These are phyloP conservation scores for Pelobates fuscus DNA, from an alignment of 2,113 vertebrate genomes.

Conservation along the genomic window DNA sequence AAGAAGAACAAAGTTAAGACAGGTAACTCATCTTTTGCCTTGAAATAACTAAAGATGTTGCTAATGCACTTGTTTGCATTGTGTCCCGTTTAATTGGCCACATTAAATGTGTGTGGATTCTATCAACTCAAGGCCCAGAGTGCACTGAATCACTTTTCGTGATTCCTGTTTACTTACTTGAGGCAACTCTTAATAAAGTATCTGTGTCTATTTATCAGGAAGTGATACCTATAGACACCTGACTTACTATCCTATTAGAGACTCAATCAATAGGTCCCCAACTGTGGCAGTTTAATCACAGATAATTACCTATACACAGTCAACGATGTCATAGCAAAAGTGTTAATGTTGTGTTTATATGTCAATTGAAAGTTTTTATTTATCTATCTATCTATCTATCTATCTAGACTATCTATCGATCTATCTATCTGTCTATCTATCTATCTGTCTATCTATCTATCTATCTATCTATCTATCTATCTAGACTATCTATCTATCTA, in stretches of 20 bases:
- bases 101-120: constrained; percentile 8
- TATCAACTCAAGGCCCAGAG: background rate
- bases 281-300: constrained; percentile 13
- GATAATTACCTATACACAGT: constrained; percentile 17
- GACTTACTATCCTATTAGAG: constrained; percentile 34
- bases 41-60: background rate
- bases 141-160: background rate
- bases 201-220: constrained; percentile 36
- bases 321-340: background rate
- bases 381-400: too few species aligned
- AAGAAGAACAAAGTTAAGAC: background rate
- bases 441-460: too few species aligned
- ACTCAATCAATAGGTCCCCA: constrained; percentile 30
- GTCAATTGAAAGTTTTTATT: too few species aligned
- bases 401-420: too few species aligned
- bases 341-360: background rate
- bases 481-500: too few species aligned
- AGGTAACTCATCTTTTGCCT: background rate
- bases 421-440: too few species aligned
- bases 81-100: background rate
- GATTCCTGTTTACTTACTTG: constrained; percentile 7
- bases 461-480: too few species aligned
- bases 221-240: constrained; percentile 29
- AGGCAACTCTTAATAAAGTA: constrained; percentile 8
- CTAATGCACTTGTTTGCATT: background rate